Evolutionary conservation across 2,113 vertebrate genomes (phyloP), one percentile per base, ranked within the genome.

Genomic region (Thomomys bottae): DNA sequence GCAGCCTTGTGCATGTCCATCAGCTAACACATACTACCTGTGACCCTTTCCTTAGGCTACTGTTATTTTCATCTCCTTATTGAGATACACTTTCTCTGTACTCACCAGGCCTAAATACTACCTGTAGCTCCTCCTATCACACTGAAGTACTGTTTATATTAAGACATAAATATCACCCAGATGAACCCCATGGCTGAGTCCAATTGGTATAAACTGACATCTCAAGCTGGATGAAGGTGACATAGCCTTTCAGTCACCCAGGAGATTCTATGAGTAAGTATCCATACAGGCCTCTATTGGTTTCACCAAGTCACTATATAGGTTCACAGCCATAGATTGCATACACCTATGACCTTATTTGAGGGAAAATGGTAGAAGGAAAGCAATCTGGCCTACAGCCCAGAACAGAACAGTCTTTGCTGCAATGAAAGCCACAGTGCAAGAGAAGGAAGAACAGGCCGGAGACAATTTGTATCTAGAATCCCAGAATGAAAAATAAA

Each of bases 331-430:
- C 12, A 20, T 76, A 40, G 10, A 15, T 21, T 38, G n/a, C 61
- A n/a, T 11, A 45, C 38, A 66, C 1, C 0, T 24, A 3, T n/a
- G 32, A 40, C n/a, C 2, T 2, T 38, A 1, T 26, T 20, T 66
- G 24, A 8, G 11, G 0, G 0, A 2, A 24, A 28, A 18, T 5
- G 3, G 7, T 20, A 21, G 2, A 49, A 30, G 40, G 28, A 63
- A 88, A 70, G 12, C 11, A 49, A 49, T 87, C 10, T 30, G 9
- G 36, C 21, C 67, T 17, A 30, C 0, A 7, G 21, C 0, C 14
- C 23, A 17, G n/a, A n/a, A 64, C 40, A 59, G 76, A 4, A 10
- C 1, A 23, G n/a, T n/a, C 20, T 45, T 15, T 21, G 32, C 26
- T 23, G 24, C 3, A 12, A 12, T 28, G 11, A 63, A n/a, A 32